A percentile compares a stretch with the other conserved stretches of the same genome.
Evolutionary conservation across 2,113 vertebrate species (phyloP).

Genomic region (Oenanthe melanoleuca): DNA sequence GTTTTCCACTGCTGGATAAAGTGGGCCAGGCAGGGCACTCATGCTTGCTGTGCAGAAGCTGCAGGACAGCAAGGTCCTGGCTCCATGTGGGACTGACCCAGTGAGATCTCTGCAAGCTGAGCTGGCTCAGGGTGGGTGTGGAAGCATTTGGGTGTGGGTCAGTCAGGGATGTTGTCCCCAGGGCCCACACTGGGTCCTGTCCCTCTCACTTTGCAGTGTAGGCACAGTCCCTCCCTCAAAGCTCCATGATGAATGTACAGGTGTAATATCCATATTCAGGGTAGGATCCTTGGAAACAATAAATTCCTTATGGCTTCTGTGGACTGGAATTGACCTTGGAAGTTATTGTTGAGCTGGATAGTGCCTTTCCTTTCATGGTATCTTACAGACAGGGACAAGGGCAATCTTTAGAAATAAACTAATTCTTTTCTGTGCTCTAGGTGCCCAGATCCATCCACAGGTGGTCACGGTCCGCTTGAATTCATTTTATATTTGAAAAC

Average conservation of each 20-base stretch:
- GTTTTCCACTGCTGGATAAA: background rate
- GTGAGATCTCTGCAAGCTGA: background rate
- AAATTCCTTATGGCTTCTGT: background rate
- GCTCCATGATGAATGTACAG: background rate
- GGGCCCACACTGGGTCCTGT: background rate
- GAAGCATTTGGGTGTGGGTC: accelerated
- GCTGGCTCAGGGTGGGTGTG: background rate
- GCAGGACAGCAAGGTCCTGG: background rate
- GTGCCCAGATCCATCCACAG: background rate
- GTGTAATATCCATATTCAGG: accelerated
- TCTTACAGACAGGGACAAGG: background rate
- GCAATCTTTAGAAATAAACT: background rate
- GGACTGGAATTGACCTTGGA: background rate
- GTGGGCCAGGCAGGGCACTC: accelerated
- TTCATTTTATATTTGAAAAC: background rate
- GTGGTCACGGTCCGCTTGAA: background rate
- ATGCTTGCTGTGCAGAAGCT: background rate
- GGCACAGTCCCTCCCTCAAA: background rate
- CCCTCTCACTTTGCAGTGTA: background rate
- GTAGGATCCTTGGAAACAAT: background rate
- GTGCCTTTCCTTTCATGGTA: background rate
- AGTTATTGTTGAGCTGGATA: background rate
- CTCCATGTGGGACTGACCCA: accelerated
- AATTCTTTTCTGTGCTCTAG: background rate
- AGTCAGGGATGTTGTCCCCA: background rate